Evolutionary conservation across 2,113 vertebrate genomes (phyloP), one percentile per base, ranked within the genome.

Genomic region (Scytalopus superciliaris): DNA sequence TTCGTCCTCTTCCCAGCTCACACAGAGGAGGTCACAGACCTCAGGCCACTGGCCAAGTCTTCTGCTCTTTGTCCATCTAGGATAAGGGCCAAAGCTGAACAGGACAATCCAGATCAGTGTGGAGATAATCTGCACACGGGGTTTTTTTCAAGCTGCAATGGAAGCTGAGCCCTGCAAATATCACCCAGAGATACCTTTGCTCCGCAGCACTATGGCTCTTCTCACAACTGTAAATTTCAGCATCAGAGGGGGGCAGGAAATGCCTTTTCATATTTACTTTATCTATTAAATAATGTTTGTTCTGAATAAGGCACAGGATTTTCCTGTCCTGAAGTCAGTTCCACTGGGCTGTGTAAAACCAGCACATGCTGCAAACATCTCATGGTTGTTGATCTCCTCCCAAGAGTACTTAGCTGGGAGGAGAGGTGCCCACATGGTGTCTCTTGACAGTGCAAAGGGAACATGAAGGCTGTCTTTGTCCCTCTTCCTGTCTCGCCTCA

Each of bases 1-100:
- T 91, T 94, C 93, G 79, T 95, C 77, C 77, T 55, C 60, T 64
- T 95, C 89, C 94, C 96, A 92, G 93, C 82, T 97, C 79, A 89
- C 1, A 31, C 80, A 96, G 72, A 91, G 49, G 83, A 89, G 92
- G 97, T 94, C 95, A 92, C 84, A 56, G 92, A 96, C 91, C 95
- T 94, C 80, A 94, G 97, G 96, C 91, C 84, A 67, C 28, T 68
- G 87, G 95, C 97, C 96, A 97, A 89, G 79, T 88, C 95, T 94
- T 96, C 96, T 96, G 93, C 91, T 97, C 78, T 59, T 35, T 92
- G 96, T 97, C 97, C 96, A 96, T 83, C 91, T 90, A 86, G 96
- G 96, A 91, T 70, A 60, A 91, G 78, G 92, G 96, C 97, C 97
- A 97, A 96, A 96, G 85, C 89, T 90, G 94, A 97, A 87, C 84